Conservation (phyloP, 30 jellyfish, hydroid and myxozoan species). For the Pseudorhiza aurosa region DNA sequence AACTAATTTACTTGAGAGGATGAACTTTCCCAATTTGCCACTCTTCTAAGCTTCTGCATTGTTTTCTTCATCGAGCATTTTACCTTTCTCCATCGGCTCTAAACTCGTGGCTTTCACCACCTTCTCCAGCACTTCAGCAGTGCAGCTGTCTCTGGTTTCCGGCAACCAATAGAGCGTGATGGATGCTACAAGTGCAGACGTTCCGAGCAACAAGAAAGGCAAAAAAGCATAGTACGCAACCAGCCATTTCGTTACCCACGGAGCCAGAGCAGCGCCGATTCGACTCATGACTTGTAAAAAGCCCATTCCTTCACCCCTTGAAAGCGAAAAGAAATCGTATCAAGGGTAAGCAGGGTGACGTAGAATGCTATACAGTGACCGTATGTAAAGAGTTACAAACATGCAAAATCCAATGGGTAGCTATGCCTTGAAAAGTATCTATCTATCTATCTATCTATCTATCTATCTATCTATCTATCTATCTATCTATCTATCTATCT, state of each 20-base stretch:
- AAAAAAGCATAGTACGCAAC: constrained; percentile 14
- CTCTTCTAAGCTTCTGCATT: neutral
- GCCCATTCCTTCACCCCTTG: constrained; percentile 84
- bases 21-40: neutral
- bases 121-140: constrained; percentile 60
- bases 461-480: too few relatives aligned
- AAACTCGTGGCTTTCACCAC: neutral
- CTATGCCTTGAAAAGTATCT: too few relatives aligned
- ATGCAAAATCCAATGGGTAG: too few relatives aligned
- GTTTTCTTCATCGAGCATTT: neutral
- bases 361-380: too few relatives aligned
- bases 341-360: neutral
- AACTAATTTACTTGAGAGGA: too few relatives aligned
- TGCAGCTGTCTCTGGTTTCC: constrained; percentile 59
- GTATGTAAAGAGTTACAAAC: too few relatives aligned
- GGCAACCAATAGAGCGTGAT: constrained; percentile 42
- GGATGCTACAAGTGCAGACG: constrained; percentile 41
- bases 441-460: too few relatives aligned
- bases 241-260: constrained; percentile 83
- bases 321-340: neutral
- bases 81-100: neutral
- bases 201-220: constrained; percentile 71
- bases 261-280: constrained; percentile 89
- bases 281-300: constrained; percentile 78
- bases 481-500: too few relatives aligned